Evolutionary conservation across 2,113 vertebrate genomes (phyloP).

Genomic region (Elgaria multicarinata): DNA sequence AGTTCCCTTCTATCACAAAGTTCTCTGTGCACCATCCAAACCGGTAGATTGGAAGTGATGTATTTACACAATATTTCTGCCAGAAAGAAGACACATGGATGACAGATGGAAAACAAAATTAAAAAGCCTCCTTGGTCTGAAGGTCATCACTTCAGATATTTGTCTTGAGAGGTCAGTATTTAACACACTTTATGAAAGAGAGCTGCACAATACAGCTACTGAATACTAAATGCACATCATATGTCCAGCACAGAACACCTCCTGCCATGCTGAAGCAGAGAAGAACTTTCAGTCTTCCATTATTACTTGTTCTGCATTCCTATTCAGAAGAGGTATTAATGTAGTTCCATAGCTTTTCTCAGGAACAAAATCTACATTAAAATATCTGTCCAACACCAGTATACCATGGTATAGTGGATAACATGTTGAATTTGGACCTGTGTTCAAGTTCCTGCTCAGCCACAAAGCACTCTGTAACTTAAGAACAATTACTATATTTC

Average conservation of each 20-base stretch:
- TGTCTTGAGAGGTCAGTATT: conserved; percentile 22
- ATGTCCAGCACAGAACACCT: conserved; percentile 19
- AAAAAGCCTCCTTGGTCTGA: conserved; percentile 62
- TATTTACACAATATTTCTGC: conserved; percentile 19
- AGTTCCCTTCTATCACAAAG: background rate
- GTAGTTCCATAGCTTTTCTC: background rate
- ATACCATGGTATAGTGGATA: background rate
- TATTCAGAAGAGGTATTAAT: background rate
- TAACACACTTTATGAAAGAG: conserved; percentile 36
- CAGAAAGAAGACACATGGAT: conserved; percentile 43
- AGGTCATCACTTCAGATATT: conserved; percentile 61
- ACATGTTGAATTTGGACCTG: background rate
- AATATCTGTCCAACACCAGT: background rate
- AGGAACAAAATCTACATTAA: background rate
- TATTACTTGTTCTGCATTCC: background rate
- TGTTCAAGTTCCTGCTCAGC: background rate
- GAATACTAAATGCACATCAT: background rate
- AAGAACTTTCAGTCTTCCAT: conserved; percentile 27
- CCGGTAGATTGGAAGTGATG: background rate
- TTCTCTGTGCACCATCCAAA: background rate
- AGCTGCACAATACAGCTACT: conserved; percentile 26
- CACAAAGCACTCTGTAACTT: background rate
- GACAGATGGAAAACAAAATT: conserved; percentile 36
- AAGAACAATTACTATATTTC: background rate
- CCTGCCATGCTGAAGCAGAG: conserved; percentile 2